phyloP scores from a whole-genome alignment of 2,113 vertebrate species.

The Brevimyrus niger region DNA sequence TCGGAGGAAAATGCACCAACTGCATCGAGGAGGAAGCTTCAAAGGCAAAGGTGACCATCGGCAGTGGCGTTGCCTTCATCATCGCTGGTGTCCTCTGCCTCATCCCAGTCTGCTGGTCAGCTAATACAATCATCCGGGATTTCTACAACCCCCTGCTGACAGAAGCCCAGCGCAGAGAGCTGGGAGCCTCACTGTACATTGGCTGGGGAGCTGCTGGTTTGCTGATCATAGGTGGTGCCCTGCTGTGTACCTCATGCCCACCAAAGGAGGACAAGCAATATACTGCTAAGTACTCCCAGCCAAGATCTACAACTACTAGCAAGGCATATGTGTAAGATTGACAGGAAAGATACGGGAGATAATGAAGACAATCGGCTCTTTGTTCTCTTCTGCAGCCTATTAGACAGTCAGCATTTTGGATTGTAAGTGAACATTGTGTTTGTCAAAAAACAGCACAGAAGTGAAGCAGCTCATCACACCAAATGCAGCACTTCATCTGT shows the following conservation, averaged over 20 bases:
- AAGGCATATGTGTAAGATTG: constrained; percentile 51
- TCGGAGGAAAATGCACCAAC: constrained; percentile 86
- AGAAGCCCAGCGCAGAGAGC: too few relatives aligned
- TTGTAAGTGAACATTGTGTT: not conserved
- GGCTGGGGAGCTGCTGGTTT: constrained; percentile 75
- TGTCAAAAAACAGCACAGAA: not conserved
- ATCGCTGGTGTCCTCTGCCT: constrained; percentile 52
- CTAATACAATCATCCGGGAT: constrained; percentile 67
- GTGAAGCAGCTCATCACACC: not conserved
- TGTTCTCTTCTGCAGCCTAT: not conserved
- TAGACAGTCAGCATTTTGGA: not conserved
- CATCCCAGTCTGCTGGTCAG: constrained; percentile 74
- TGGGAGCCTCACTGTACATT: constrained; percentile 61
- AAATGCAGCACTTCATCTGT: not conserved
- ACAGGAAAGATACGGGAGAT: not conserved
- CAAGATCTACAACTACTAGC: constrained; percentile 3
- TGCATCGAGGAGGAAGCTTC: constrained; percentile 72
- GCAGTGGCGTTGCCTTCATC: constrained; percentile 50
- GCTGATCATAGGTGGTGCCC: constrained; percentile 69
- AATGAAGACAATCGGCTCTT: not conserved
- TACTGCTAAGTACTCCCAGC: constrained; percentile 40
- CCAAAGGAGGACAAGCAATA: constrained; percentile 52
- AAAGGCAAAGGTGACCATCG: constrained; percentile 53
- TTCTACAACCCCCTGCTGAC: too few relatives aligned
- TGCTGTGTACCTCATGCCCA: constrained; percentile 83